phyloP scores from a whole-genome alignment of 1,140 invertebrate genomes.

The Drosophila biarmipes region DNA sequence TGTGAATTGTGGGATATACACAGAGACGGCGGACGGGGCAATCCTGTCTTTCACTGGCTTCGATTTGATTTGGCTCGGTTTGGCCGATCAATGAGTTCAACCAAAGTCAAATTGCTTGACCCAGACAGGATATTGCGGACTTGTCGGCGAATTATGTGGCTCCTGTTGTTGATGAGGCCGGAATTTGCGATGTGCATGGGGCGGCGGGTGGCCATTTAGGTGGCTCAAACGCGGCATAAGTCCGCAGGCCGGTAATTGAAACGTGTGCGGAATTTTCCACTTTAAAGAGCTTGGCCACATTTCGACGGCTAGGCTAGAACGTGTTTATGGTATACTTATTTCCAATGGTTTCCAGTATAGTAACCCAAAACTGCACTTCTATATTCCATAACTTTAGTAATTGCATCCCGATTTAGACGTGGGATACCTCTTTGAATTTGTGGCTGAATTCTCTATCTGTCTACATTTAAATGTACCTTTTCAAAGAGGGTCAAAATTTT shows the following conservation, averaged over 20 bases:
- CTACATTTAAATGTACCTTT: too few relatives aligned
- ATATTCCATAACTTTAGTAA: too few relatives aligned
- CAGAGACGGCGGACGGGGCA: not conserved
- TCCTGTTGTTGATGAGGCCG: slow-evolving; percentile 2
- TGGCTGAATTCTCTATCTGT: too few relatives aligned
- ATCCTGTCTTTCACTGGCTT: slow-evolving; percentile 13
- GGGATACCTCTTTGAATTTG: too few relatives aligned
- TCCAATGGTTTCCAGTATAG: too few relatives aligned
- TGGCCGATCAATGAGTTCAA: slow-evolving; percentile 23
- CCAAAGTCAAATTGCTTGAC: slow-evolving; percentile 40
- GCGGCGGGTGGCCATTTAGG: not conserved
- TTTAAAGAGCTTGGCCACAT: not conserved
- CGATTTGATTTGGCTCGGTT: slow-evolving; percentile 24
- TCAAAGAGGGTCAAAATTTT: too few relatives aligned
- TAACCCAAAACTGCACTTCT: too few relatives aligned
- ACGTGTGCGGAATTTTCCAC: slow-evolving; percentile 1
- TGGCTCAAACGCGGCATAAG: slow-evolving; percentile 1
- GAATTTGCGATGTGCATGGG: not conserved
- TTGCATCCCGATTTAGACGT: too few relatives aligned
- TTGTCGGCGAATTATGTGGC: slow-evolving; percentile 32
- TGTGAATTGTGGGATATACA: not conserved
- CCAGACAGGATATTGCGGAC: slow-evolving; percentile 17
- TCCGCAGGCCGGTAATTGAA: slow-evolving; percentile 15
- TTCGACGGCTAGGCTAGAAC: too few relatives aligned
- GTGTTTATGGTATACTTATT: too few relatives aligned